A percentile compares a stretch with the other conserved stretches of the same genome.
Evolutionary conservation across 1,140 invertebrate species (phyloP).

Genomic region (Drosophila asahinai): DNA sequence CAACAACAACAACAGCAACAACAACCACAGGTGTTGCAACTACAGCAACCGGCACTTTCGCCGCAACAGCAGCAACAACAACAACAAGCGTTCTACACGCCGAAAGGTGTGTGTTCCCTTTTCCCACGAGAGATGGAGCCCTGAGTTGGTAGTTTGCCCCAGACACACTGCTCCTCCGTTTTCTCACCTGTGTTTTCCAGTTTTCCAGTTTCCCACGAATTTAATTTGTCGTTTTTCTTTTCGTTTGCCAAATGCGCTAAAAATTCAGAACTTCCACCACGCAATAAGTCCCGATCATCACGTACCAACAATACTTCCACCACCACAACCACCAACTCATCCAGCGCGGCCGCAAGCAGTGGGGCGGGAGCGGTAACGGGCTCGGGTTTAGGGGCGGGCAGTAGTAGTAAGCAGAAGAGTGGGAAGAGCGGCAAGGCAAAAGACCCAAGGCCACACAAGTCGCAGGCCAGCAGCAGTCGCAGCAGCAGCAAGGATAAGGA

Average conservation of each 20-base stretch:
- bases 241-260: slow-evolving; percentile 41
- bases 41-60: slow-evolving; percentile 27
- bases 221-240: slow-evolving; percentile 64
- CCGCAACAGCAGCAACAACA: slow-evolving; percentile 59
- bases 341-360: slow-evolving; percentile 55
- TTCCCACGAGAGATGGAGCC: slow-evolving; percentile 28
- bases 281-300: slow-evolving; percentile 84
- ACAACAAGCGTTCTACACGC: slow-evolving; percentile 87
- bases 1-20: slow-evolving; percentile 68
- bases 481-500: slow-evolving; percentile 80
- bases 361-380: slow-evolving; percentile 18
- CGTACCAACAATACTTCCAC: slow-evolving; percentile 73
- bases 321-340: slow-evolving; percentile 59
- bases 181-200: slow-evolving; percentile 29
- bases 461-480: slow-evolving; percentile 59
- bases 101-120: slow-evolving; percentile 87
- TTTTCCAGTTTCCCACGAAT: slow-evolving; percentile 36
- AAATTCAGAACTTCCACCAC: slow-evolving; percentile 80
- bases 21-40: slow-evolving; percentile 63
- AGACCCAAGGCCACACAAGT: slow-evolving; percentile 60
- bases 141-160: slow-evolving; percentile 39
- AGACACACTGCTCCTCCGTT: slow-evolving; percentile 43
- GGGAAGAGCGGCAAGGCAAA: slow-evolving; percentile 74
- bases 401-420: slow-evolving; percentile 60
- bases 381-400: slow-evolving; percentile 49